Percentiles rank a stretch among this genome's conserved stretches.
Conservation (phyloP, 2,113 vertebrate genomes). For the Microtus oregoni region DNA sequence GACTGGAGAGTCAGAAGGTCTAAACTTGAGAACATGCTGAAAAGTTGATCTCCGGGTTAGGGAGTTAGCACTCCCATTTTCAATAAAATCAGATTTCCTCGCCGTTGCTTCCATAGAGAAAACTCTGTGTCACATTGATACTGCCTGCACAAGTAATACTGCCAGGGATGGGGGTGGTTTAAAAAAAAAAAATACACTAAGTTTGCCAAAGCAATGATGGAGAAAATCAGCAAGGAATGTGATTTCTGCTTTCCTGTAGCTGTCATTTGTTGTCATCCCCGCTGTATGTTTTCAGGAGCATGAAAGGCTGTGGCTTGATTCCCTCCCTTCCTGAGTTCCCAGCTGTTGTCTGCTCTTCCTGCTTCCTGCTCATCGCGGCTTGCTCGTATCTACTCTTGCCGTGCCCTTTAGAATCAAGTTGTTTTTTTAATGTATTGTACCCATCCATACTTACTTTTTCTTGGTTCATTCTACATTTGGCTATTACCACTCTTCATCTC, state of each 20-base stretch:
- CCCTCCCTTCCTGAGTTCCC: constrained; percentile 44
- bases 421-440: not conserved
- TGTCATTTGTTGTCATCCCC: constrained; percentile 53
- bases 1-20: not conserved
- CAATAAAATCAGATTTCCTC: not conserved
- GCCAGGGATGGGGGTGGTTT: not conserved
- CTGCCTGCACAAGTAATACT: not conserved
- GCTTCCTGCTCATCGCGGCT: not conserved
- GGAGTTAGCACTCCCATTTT: not conserved
- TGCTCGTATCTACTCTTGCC: not conserved
- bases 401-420: not conserved
- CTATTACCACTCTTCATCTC: not conserved
- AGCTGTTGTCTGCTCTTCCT: too few species aligned
- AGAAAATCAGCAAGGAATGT: constrained; percentile 47
- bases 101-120: not conserved
- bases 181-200: not conserved
- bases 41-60: not conserved
- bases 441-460: not conserved
- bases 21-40: not conserved
- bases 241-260: constrained; percentile 53
- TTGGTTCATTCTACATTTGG: not conserved
- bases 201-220: constrained; percentile 14
- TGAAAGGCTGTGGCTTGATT: constrained; percentile 41
- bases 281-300: constrained; percentile 34
- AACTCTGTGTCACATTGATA: not conserved